Evolutionary conservation across 2,888 invertebrate species (phyloP).

Genomic region (Cantharis lateralis): DNA sequence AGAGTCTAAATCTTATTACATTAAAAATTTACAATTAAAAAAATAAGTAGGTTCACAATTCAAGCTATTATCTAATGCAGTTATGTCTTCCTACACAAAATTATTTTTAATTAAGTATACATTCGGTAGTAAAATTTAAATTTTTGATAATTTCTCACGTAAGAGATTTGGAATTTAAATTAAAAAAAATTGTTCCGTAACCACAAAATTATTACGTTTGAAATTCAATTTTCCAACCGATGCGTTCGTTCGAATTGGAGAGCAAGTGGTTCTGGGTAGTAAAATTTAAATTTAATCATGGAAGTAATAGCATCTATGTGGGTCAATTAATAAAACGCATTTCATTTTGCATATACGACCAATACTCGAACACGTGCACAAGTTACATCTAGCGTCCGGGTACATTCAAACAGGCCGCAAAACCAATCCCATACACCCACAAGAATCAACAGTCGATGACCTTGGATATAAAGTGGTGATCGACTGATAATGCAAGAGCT

Average conservation of each 20-base stretch:
- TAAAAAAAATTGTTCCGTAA: not conserved
- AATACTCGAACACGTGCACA: conserved; percentile 30
- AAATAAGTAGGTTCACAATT: not conserved
- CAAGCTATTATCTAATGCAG: not conserved
- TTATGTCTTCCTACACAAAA: not conserved
- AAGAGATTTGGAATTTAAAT: not conserved
- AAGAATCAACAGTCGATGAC: not conserved
- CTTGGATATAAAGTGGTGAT: not conserved
- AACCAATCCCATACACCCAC: conserved; percentile 38
- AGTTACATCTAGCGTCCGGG: conserved; percentile 30
- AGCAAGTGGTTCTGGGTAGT: not conserved
- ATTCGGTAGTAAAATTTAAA: not conserved
- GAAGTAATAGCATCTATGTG: not conserved
- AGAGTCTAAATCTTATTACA: not conserved
- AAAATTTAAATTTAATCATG: not conserved
- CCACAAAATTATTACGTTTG: not conserved
- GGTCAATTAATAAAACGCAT: not conserved
- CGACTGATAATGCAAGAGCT: not conserved
- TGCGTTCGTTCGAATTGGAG: not conserved
- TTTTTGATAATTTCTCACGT: not conserved
- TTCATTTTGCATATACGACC: not conserved
- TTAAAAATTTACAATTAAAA: not conserved
- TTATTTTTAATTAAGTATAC: not conserved
- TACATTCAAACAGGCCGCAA: conserved; percentile 23
- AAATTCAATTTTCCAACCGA: not conserved